phyloP scores from a whole-genome alignment of 1,140 invertebrate species.

The Drosophila repleta region DNA sequence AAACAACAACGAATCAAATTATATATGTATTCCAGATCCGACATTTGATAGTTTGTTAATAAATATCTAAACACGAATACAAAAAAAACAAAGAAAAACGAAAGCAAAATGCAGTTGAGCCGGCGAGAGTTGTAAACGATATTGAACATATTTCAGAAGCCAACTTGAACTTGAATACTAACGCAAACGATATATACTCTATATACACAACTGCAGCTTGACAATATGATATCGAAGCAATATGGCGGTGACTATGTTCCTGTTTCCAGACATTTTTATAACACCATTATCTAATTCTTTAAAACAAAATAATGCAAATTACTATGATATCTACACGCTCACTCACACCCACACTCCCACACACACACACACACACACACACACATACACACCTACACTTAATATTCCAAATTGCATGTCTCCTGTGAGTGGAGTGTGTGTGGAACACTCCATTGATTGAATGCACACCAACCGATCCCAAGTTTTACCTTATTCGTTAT shows the following conservation, averaged over 20 bases:
- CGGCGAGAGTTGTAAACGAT: neutral
- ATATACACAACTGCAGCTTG: slow-evolving; percentile 38
- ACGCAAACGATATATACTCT: slow-evolving; percentile 1
- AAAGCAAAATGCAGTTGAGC: neutral
- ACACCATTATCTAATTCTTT: slow-evolving; percentile 52
- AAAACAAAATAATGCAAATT: slow-evolving; percentile 40
- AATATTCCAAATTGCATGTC: slow-evolving; percentile 51
- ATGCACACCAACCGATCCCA: slow-evolving; percentile 25
- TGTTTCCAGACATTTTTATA: slow-evolving; percentile 56
- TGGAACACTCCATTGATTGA: slow-evolving; percentile 13
- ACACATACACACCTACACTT: slow-evolving; percentile 20
- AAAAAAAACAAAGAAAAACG: neutral
- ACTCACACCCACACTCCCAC: slow-evolving; percentile 23
- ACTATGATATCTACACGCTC: slow-evolving; percentile 31
- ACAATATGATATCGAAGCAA: slow-evolving; percentile 83
- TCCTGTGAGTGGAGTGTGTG: slow-evolving; percentile 8
- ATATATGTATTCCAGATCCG: slow-evolving; percentile 15
- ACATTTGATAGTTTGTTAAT: neutral
- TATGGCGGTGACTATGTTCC: slow-evolving; percentile 84
- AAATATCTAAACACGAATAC: neutral
- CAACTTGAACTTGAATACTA: neutral
- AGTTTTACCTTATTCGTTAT: slow-evolving; percentile 15
- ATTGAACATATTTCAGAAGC: slow-evolving; percentile 7
- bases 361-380: slow-evolving; percentile 21
- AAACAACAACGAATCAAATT: slow-evolving; percentile 13